Evolutionary conservation across 2,888 invertebrate genomes (phyloP).

Genomic region (Cataglyphis albicans): DNA sequence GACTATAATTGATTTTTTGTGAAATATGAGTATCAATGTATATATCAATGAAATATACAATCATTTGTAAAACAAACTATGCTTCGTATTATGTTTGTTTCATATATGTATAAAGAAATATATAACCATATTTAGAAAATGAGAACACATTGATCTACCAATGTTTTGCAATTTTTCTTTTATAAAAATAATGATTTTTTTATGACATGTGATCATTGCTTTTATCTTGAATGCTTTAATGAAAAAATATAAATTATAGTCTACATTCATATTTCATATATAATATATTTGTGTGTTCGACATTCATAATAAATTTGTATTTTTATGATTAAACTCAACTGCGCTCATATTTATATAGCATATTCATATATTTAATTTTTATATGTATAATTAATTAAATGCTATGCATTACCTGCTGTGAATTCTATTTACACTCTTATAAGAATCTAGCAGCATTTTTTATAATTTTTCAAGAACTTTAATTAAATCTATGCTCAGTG

Average conservation of each 20-base stretch:
- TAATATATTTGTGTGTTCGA: conserved; percentile 13
- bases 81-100: not conserved
- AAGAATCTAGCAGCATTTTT: not conserved
- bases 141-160: not conserved
- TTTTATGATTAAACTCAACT: not conserved
- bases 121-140: conserved; percentile 1
- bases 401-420: conserved; percentile 12
- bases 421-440: conserved; percentile 5
- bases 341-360: not conserved
- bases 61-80: not conserved
- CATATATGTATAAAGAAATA: too few species aligned
- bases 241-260: not conserved
- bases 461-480: conserved; percentile 17
- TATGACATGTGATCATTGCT: not conserved
- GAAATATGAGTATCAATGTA: not conserved
- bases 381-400: conserved; percentile 34
- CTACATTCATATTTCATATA: not conserved
- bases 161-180: not conserved
- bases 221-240: not conserved
- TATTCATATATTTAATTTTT: conserved; percentile 23
- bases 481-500: conserved; percentile 25
- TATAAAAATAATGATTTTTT: not conserved
- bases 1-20: not conserved
- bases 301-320: not conserved
- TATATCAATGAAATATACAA: not conserved